Base-by-base conservation (phyloP, 2,113 vertebrate genomes). In the Microtus ochrogaster region DNA sequence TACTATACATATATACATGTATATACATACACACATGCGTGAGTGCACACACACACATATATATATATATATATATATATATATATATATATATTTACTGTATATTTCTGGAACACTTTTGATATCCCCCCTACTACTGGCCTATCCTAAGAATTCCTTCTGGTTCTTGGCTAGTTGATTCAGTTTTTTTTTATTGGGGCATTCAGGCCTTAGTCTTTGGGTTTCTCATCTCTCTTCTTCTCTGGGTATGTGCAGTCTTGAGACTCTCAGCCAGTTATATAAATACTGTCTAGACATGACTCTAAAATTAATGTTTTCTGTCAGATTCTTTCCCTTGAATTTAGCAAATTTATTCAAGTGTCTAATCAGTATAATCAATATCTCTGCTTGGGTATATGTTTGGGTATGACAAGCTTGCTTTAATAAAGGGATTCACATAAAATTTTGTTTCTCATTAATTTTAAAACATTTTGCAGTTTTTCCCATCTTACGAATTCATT, bases 381-480 rank as follows among this genome's bases (percentile, higher is more conserved):
- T 86, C 49, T 94, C 52, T 63, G 55, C 81, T 85, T 96, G 21
- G 49, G 24, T 72, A 74, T 93, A 36, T 94, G 17, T 89, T 76
- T 26, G 84, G 17, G 36, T n/a, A 85, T 22, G n/a, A 79, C 7
- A 91, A 36, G 12, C 26, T 89, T 89, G 17, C 72, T 93, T 92
- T 65, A 47, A 12, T 74, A 47, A 61, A 13, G 63, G 30, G 74
- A 72, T 89, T 44, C 21, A 82, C 63, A 89, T 22, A 82, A 24
- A 61, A 82, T 22, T 52, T 36, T 82, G 52, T 58, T 61, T 82
- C 52, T 82, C 78, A 55, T 82, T 39, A 61, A 39, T 44, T 82
- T 68, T 14, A 66, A 65, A 82, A 58, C 41, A 41, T 90, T 36
- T 87, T 93, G 92, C 74, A 94, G 77, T 74, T 93, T 93, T 33